Evolutionary conservation across 2,797 vertebrate genomes (phyloP), one percentile per base, ranked within the genome.

Genomic region (Myripristis jacobus): DNA sequence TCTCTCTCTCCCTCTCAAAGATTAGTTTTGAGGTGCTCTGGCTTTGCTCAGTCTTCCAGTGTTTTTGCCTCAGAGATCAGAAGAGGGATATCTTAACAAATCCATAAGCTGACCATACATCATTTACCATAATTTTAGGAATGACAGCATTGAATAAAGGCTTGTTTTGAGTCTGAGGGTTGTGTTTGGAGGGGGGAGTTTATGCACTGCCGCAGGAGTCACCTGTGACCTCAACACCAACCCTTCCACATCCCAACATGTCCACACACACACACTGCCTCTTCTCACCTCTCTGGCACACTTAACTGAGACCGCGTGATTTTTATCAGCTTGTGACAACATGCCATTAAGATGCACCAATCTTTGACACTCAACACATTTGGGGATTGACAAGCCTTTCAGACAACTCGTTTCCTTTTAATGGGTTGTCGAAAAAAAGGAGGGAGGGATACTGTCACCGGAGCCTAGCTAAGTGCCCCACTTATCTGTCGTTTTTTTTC

Each of bases 1-100:
- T n/a, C 34, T 19, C 29, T 21, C 44, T 47, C 73, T 25, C 50
- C 55, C 58, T 34, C 74, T 65, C 65, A 43, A 29, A 87, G 81
- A 89, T 89, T 88, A 36, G 53, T 82, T 89, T 66, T 86, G 75
- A 76, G 70, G 72, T 69, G 82, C 67, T 90, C 87, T 92, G 87
- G 79, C 68, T 90, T 89, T 79, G 44, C 85, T 91, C 88, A 83
- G 65, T 70, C 61, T 71, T 67, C 34, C 24, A 19, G 55, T 54
- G 48, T 66, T 85, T 83, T 70, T 59, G 43, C 62, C 47, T 55
- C 21, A 46, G 58, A 12, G 21, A 77, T 76, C 64, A 79, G 58
- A 83, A 61, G 65, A 75, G 63, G 27, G 43, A 68, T 79, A 2
- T 6, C 19, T 66, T n/a, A 25, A 36, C 9, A 36, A 62, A 38